Percentiles rank a stretch among this genome's conserved stretches.
Conservation (phyloP, 2,113 vertebrate species). For the Elachura formosa region DNA sequence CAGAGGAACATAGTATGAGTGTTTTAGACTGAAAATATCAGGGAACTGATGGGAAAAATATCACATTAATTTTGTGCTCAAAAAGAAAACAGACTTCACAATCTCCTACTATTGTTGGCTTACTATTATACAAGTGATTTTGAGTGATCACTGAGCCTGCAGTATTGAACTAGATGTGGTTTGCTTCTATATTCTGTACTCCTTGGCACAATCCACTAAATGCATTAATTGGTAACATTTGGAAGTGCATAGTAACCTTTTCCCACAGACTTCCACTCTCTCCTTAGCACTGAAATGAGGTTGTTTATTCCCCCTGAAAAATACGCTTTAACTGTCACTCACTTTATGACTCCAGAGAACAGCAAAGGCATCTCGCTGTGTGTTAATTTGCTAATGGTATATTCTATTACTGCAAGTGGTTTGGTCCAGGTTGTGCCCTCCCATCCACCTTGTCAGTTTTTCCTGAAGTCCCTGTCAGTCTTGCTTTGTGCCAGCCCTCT, state of each 20-base stretch:
- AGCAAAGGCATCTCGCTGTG: no score
- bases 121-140: not conserved
- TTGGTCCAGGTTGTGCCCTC: no score
- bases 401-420: no score
- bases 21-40: not conserved
- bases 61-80: not conserved
- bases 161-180: not conserved
- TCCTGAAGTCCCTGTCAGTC: no score
- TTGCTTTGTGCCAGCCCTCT: no score
- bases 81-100: not conserved
- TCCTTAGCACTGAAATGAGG: not conserved
- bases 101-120: not conserved
- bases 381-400: no score
- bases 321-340: not conserved
- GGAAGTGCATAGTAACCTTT: not conserved
- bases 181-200: not conserved
- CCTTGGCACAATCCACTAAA: not conserved
- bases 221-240: not conserved
- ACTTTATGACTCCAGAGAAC: not conserved
- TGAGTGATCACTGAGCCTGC: not conserved
- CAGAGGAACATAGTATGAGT: not conserved
- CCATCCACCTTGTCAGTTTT: no score
- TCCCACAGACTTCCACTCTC: not conserved
- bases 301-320: not conserved
- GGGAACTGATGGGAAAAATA: not conserved